Conservation (phyloP, 2,113 vertebrate genomes). For the Axis porcinus region DNA sequence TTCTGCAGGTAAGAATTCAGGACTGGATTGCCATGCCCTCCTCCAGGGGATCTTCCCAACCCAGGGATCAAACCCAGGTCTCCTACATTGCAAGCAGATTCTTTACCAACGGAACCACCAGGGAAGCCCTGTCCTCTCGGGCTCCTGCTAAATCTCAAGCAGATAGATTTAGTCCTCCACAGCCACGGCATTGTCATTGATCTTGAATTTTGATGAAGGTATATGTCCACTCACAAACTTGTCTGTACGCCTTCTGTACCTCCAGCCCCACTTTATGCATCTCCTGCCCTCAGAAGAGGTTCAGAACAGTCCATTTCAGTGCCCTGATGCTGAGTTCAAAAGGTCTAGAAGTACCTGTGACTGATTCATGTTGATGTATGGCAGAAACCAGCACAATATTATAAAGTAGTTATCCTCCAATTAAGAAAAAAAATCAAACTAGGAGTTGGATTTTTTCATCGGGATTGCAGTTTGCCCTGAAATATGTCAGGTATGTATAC, state of each 20-base stretch:
- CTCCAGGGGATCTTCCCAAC: neutral
- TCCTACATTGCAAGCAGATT: neutral
- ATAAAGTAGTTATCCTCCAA: neutral
- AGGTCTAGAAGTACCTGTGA: neutral
- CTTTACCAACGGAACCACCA: neutral
- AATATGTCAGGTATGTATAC: neutral
- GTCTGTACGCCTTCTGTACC: neutral
- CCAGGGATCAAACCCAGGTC: neutral
- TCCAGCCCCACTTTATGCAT: neutral
- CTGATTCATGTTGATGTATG: neutral
- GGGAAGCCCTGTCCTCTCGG: accelerated
- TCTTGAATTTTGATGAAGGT: neutral
- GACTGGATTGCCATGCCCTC: neutral
- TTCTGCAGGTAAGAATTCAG: neutral
- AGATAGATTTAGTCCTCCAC: neutral
- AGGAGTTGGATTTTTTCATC: neutral
- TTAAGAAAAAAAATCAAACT: neutral
- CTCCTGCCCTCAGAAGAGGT: neutral
- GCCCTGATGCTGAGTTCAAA: neutral
- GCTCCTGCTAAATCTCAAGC: neutral
- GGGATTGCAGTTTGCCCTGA: neutral
- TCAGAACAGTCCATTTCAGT: neutral
- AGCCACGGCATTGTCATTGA: neutral
- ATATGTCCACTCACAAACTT: neutral
- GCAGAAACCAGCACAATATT: neutral